A percentile compares a stretch with the other conserved stretches of the same genome.
These are phyloP conservation scores for Hypercompe scribonia DNA, from an alignment of 2,888 invertebrate species.

Conservation along the genomic window DNA sequence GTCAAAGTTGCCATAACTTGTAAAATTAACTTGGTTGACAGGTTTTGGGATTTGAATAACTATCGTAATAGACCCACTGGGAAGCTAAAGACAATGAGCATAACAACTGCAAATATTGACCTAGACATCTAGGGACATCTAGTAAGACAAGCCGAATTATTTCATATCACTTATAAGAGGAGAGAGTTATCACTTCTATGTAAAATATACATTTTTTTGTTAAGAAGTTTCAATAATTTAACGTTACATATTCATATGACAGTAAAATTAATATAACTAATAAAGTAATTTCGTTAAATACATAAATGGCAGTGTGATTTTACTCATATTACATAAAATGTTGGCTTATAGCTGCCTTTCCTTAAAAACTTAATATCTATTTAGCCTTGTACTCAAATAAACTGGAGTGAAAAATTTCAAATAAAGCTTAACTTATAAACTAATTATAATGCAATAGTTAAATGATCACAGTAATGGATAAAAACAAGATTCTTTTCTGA, in stretches of 20 bases:
- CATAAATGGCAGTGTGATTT: conserved; percentile 58
- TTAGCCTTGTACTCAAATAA: conserved; percentile 34
- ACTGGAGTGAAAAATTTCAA: conserved; percentile 23
- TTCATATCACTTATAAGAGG: conserved; percentile 50
- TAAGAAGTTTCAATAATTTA: conserved; percentile 67
- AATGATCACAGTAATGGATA: conserved; percentile 15
- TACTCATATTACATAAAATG: conserved; percentile 34
- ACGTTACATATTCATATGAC: conserved; percentile 39
- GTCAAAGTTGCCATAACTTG: neutral
- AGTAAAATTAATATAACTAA: conserved; percentile 44
- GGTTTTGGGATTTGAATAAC: neutral
- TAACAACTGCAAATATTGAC: too few relatives aligned
- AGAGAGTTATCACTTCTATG: conserved; percentile 62
- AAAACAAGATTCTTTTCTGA: conserved; percentile 12
- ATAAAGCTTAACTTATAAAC: conserved; percentile 35
- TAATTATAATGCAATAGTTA: conserved; percentile 17
- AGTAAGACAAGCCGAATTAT: conserved; percentile 62
- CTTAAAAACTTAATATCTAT: conserved; percentile 31
- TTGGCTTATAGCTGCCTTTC: conserved; percentile 15
- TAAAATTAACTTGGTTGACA: neutral
- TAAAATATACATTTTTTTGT: conserved; percentile 71
- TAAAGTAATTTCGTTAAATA: conserved; percentile 38
- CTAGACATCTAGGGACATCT: conserved; percentile 46
- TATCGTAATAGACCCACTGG: neutral
- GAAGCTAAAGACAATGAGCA: neutral